Percentiles rank a stretch among this genome's conserved stretches.
Conservation (phyloP, 2,888 invertebrate species). For the Caradrina kadenii region DNA sequence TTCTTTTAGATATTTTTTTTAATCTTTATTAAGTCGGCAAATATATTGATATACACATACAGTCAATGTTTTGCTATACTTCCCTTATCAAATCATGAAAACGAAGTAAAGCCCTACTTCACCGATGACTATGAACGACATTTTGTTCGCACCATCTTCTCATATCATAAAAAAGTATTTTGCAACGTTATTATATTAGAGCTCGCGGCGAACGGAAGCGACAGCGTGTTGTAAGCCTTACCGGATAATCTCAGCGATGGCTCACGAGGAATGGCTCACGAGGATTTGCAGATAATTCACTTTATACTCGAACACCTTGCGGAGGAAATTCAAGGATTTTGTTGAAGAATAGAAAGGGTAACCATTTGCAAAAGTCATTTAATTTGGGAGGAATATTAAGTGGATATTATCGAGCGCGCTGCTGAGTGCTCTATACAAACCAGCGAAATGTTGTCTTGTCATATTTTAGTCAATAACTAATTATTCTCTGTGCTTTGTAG, state of each 20-base stretch:
- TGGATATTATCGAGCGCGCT: too few species aligned
- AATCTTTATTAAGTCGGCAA: too few species aligned
- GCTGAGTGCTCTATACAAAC: too few species aligned
- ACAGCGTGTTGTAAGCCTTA: conserved; percentile 44
- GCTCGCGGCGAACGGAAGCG: conserved; percentile 38
- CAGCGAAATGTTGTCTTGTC: too few species aligned
- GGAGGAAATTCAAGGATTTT: conserved; percentile 19
- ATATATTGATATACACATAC: too few species aligned
- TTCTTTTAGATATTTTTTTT: too few species aligned
- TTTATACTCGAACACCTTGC: conserved; percentile 51
- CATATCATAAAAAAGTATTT: conserved; percentile 30
- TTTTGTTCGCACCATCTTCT: conserved; percentile 33
- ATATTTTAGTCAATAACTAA: too few species aligned
- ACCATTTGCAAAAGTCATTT: neutral
- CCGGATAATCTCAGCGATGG: conserved; percentile 48
- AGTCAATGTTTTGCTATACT: conserved; percentile 5
- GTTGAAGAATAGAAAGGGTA: neutral
- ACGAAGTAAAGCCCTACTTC: conserved; percentile 8
- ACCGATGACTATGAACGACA: conserved; percentile 12
- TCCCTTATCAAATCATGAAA: conserved; percentile 6
- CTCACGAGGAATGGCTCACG: conserved; percentile 15
- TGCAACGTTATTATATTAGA: conserved; percentile 44
- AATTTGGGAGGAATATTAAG: too few species aligned
- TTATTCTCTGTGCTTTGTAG: too few species aligned
- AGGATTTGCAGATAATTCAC: conserved; percentile 55